These are phyloP conservation scores for Morone saxatilis DNA, from an alignment of 2,113 vertebrate species.

Conservation along the genomic window DNA sequence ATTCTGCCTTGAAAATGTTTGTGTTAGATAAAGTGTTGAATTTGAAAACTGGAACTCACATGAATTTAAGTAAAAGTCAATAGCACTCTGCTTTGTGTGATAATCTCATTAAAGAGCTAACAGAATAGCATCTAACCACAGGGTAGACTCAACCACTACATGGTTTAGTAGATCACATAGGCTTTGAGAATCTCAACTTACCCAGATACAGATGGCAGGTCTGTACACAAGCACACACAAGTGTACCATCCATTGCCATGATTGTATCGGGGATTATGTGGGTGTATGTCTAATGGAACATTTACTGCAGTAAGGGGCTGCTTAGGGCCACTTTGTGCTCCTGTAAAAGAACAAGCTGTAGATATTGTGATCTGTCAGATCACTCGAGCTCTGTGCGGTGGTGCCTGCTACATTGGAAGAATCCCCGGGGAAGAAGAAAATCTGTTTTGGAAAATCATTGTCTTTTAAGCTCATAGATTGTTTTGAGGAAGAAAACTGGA, in stretches of 20 bases:
- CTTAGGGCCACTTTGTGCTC: slow-evolving; percentile 32
- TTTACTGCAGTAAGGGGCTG: slow-evolving; percentile 10
- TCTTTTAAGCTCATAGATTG: background rate
- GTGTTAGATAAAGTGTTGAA: background rate
- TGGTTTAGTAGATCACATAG: background rate
- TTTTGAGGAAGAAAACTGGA: background rate
- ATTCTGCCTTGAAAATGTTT: too few relatives aligned
- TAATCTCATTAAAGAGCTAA: background rate
- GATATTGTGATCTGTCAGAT: slow-evolving; percentile 21
- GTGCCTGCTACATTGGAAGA: background rate
- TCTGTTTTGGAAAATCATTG: background rate
- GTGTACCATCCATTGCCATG: background rate
- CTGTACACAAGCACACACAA: slow-evolving; percentile 2
- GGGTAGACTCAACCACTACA: background rate
- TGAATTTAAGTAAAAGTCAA: background rate
- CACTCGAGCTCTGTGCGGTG: slow-evolving; percentile 14
- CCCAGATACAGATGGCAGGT: background rate
- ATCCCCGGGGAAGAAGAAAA: background rate
- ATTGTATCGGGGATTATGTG: slow-evolving; percentile 13
- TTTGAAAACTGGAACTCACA: background rate
- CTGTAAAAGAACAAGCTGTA: slow-evolving; percentile 9
- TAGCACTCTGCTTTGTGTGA: background rate
- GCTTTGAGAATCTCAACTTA: background rate
- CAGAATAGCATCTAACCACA: background rate
- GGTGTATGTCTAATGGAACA: slow-evolving; percentile 28